Conservation (phyloP, 2,113 vertebrate genomes). For the Strigops habroptila region DNA sequence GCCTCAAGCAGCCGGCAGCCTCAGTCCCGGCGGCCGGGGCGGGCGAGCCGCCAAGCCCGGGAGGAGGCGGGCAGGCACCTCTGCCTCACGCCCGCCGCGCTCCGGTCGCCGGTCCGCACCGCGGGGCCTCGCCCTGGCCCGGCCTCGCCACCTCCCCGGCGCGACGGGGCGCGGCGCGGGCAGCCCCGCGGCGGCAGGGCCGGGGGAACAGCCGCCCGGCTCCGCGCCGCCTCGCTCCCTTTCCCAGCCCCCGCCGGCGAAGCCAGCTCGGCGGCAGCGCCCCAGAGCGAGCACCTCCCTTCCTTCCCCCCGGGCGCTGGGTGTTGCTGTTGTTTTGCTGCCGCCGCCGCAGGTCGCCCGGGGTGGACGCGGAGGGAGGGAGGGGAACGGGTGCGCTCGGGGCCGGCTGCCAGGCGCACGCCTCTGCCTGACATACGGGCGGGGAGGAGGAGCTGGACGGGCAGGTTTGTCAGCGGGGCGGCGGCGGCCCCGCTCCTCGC, state of each 20-base stretch:
- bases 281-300: constrained; percentile 65
- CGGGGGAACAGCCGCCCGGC: not conserved
- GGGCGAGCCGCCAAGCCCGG: not conserved
- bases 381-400: not conserved
- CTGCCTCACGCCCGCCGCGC: not conserved
- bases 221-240: not conserved
- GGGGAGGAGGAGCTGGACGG: constrained; percentile 56
- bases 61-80: not conserved
- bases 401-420: constrained; percentile 50
- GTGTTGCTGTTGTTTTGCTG: constrained; percentile 45
- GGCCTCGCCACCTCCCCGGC: not conserved
- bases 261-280: constrained; percentile 25
- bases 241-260: constrained; percentile 22
- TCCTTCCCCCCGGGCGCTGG: constrained; percentile 69
- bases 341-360: not conserved
- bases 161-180: not conserved
- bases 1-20: not conserved
- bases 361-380: constrained; percentile 11
- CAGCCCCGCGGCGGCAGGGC: not conserved
- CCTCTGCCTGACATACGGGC: constrained; percentile 38
- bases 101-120: not conserved
- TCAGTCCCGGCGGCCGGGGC: not conserved
- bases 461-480: constrained; percentile 37
- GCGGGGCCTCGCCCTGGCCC: not conserved
- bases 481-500: not conserved